phyloP scores from a whole-genome alignment of 2,797 vertebrate species.

The Coendou prehensilis region DNA sequence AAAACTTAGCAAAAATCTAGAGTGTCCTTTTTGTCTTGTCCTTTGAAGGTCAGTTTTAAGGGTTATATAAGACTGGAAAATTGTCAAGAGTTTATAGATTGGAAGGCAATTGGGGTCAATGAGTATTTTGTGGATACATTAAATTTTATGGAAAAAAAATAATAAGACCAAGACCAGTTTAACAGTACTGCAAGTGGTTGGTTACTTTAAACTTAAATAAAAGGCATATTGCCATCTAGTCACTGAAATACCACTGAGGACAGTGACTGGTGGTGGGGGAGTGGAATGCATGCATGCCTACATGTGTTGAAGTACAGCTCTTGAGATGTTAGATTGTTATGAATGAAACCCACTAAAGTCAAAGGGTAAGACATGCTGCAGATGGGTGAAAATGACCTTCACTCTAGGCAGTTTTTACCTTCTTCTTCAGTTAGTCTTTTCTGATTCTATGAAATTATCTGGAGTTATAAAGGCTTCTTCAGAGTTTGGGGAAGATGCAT shows the following conservation, averaged over 20 bases:
- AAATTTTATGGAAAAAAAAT: constrained; percentile 3
- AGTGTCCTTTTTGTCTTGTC: not conserved
- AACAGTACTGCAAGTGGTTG: not conserved
- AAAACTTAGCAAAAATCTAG: not conserved
- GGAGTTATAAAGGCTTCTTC: not conserved
- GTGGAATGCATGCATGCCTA: not conserved
- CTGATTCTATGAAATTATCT: constrained; percentile 12
- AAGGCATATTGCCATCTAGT: not conserved
- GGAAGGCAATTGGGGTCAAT: constrained; percentile 28
- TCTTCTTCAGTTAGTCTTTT: constrained; percentile 19
- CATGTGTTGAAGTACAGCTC: not conserved
- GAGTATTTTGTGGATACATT: constrained; percentile 25
- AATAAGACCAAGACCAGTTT: constrained; percentile 10
- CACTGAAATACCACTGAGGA: not conserved
- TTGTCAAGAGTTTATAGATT: not conserved
- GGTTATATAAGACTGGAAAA: constrained; percentile 20
- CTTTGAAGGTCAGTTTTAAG: constrained; percentile 47
- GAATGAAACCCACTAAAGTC: not conserved
- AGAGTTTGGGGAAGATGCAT: not conserved
- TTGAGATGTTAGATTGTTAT: not conserved
- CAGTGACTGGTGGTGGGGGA: not conserved
- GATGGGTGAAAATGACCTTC: constrained; percentile 17
- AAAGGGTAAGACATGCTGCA: constrained; percentile 27
- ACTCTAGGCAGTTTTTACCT: not conserved
- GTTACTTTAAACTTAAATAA: constrained; percentile 13